Percentiles rank a stretch among this genome's conserved stretches.
Evolutionary conservation across 2,113 vertebrate genomes (phyloP).

Genomic region (Macquaria australasica): DNA sequence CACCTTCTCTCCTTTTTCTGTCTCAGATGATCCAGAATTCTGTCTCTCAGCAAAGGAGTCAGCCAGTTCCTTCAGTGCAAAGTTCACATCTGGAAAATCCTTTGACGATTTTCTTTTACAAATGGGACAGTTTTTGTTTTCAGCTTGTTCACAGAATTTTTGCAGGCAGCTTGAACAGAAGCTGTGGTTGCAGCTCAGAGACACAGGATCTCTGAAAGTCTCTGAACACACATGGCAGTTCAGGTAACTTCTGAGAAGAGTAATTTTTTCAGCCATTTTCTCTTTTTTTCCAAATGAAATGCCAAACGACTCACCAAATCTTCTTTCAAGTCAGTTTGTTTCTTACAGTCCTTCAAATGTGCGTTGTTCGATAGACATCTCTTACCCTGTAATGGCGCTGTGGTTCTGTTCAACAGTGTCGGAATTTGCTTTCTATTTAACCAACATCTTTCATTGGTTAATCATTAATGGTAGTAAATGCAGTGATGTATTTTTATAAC

Average conservation of each 20-base stretch:
- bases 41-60: conserved; percentile 1
- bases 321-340: no score
- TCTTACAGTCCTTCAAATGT: no score
- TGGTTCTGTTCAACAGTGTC: no score
- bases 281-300: no score
- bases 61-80: background rate
- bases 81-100: accelerated
- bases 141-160: background rate
- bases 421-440: background rate
- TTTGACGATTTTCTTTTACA: conserved; percentile 29
- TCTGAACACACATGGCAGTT: conserved; percentile 53
- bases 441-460: background rate
- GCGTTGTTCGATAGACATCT: no score
- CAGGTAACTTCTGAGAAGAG: conserved; percentile 12
- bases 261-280: conserved; percentile 22
- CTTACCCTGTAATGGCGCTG: background rate
- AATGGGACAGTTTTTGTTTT: conserved; percentile 20
- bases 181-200: conserved; percentile 11
- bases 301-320: no score
- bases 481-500: background rate
- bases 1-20: background rate
- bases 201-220: conserved; percentile 54
- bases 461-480: background rate
- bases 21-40: background rate
- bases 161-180: conserved; percentile 38